Conservation (phyloP, 2,113 vertebrate genomes). For the Oceanites oceanicus region DNA sequence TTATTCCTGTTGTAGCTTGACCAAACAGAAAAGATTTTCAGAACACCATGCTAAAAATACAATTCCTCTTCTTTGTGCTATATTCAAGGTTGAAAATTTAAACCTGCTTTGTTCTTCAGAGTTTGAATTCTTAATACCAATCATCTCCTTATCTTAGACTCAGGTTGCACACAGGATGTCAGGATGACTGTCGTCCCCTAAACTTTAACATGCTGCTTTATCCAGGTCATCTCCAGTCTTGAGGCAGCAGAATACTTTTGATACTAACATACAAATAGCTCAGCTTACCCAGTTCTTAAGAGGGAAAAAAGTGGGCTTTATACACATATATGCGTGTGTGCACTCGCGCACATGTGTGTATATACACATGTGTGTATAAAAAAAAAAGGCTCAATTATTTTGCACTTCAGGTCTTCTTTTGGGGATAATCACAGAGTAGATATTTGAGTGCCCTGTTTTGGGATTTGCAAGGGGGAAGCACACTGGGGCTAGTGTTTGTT, state of each 20-base stretch:
- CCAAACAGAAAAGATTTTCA: not conserved
- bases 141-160: not conserved
- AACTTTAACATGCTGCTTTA: not conserved
- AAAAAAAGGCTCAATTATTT: not conserved
- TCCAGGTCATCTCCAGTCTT: not conserved
- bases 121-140: not conserved
- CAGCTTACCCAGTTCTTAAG: not conserved
- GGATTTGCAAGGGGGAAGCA: not conserved
- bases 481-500: not conserved
- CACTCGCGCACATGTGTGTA: accelerated
- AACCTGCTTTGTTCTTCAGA: not conserved
- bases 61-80: not conserved
- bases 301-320: not conserved
- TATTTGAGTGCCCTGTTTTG: not conserved
- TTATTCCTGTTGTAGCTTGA: not conserved
- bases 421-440: not conserved
- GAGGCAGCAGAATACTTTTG: not conserved
- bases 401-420: not conserved
- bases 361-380: too few relatives aligned
- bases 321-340: not conserved
- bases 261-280: not conserved
- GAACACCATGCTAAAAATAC: not conserved
- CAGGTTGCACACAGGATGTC: not conserved
- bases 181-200: not conserved
- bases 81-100: not conserved